Conservation (phyloP, 2,113 vertebrate genomes). For the Elanoides forficatus region DNA sequence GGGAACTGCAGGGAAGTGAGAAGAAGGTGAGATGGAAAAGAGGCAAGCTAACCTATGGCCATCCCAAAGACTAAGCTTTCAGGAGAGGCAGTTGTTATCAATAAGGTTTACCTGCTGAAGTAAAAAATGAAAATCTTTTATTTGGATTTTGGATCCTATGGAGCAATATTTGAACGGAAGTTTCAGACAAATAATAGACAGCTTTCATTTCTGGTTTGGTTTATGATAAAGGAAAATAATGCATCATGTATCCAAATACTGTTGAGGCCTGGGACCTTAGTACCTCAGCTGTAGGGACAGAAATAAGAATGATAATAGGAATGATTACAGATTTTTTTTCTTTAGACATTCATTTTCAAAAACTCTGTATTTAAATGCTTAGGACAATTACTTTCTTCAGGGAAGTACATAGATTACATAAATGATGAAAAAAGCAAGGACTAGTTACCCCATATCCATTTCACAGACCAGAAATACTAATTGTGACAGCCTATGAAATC, state of each 20-base stretch:
- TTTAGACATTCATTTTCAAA: neutral
- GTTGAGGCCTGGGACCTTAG: neutral
- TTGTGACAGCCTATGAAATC: neutral
- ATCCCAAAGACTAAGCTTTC: neutral
- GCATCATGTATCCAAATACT: neutral
- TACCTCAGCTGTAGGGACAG: neutral
- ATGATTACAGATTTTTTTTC: neutral
- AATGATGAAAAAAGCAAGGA: neutral
- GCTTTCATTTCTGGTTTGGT: neutral
- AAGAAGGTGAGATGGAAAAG: neutral
- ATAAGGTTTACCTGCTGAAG: neutral
- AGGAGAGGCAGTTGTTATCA: neutral
- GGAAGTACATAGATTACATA: neutral
- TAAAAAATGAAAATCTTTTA: neutral
- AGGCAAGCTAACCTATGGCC: neutral
- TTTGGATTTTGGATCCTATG: neutral
- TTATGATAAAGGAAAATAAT: neutral
- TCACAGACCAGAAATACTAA: neutral
- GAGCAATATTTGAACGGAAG: neutral
- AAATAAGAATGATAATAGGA: neutral
- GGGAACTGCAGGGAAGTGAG: neutral
- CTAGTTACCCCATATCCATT: neutral
- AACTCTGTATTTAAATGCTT: neutral
- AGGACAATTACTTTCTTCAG: neutral
- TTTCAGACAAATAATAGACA: neutral